Evolutionary conservation across 30 jellyfish, hydroid and myxozoan genomes (phyloP).

Genomic region (Calvadosia cruxmelitensis): DNA sequence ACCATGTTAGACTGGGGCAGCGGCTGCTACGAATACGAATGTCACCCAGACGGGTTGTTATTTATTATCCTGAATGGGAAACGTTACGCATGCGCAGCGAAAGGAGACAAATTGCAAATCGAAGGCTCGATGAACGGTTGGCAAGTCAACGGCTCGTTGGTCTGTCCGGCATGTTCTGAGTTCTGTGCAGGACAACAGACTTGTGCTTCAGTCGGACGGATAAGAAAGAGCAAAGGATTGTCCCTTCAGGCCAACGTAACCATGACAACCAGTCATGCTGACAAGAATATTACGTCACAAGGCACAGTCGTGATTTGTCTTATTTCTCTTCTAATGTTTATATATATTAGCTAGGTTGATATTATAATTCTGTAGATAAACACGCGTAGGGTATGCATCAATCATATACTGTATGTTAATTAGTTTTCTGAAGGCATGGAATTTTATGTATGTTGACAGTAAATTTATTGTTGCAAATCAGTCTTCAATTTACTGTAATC

Average conservation of each 20-base stretch:
- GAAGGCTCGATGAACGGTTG: constrained; percentile 64
- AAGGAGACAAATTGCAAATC: constrained; percentile 35
- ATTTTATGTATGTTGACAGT: too few relatives aligned
- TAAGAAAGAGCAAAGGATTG: background rate
- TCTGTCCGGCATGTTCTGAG: constrained; percentile 75
- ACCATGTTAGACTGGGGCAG: constrained; percentile 96
- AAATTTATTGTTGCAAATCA: too few relatives aligned
- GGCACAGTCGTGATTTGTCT: too few relatives aligned
- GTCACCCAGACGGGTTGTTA: constrained; percentile 47
- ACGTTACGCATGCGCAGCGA: constrained; percentile 30
- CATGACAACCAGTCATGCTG: too few relatives aligned
- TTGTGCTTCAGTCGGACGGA: background rate
- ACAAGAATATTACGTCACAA: too few relatives aligned
- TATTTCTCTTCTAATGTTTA: too few relatives aligned
- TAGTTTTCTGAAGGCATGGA: too few relatives aligned
- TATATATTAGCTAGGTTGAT: too few relatives aligned
- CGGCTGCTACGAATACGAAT: constrained; percentile 62
- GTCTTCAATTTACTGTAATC: too few relatives aligned
- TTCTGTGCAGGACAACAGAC: constrained; percentile 21
- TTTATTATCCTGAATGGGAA: constrained; percentile 22
- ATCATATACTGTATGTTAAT: too few relatives aligned
- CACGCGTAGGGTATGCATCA: too few relatives aligned
- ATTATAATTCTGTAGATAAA: too few relatives aligned
- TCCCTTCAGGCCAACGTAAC: background rate
- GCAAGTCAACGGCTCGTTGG: constrained; percentile 74